Base-by-base conservation (phyloP, 2,888 invertebrate species). In the Chymomyza caudatula region DNA sequence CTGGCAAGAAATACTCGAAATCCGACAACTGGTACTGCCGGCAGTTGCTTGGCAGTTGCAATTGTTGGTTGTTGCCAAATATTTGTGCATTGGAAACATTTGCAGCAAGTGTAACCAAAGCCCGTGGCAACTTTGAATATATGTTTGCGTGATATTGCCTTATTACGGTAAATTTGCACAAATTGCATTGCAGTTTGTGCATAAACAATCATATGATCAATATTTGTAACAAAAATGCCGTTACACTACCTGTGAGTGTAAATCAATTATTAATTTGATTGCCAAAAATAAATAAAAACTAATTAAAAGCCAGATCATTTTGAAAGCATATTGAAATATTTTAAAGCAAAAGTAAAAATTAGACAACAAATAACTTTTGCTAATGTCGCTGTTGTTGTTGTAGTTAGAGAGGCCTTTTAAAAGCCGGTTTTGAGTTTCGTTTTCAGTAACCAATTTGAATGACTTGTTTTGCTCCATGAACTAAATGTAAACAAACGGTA, bases 41-140 rank as follows among this genome's bases (percentile, higher is more conserved):
- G n/a, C n/a, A n/a, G n/a, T n/a, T n/a, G n/a, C n/a, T n/a, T n/a
- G n/a, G n/a, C n/a, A n/a, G 29, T 37, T 37, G 29, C 29, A 37
- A 4, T 8, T 37, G 29, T 37, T 60, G 55, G 3, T 53, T 37
- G 64, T 81, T 80, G 69, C 80, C 80, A 73, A 78, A 80, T 81
- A 73, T 76, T 76, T 77, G 82, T 59, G 73, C 71, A 69, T 73
- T 74, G 74, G 65, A 78, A 80, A 78, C 61, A 73, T 66, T 73
- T 64, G 51, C 61, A 58, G 67, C 56, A 58, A 66, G 29, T 65
- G 22, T 4, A 58, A 44, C 11, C 29, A 37, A 37, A 37, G 3
- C 29, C 29, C 2, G 11, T 2, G 29, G 29, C 29, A 37, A 0
- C 11, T 37, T 37, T 5, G 25, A 4, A 5, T 25, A 25, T 4